Evolutionary conservation across 2,113 vertebrate species (phyloP).

Genomic region (Tyrannus savana): DNA sequence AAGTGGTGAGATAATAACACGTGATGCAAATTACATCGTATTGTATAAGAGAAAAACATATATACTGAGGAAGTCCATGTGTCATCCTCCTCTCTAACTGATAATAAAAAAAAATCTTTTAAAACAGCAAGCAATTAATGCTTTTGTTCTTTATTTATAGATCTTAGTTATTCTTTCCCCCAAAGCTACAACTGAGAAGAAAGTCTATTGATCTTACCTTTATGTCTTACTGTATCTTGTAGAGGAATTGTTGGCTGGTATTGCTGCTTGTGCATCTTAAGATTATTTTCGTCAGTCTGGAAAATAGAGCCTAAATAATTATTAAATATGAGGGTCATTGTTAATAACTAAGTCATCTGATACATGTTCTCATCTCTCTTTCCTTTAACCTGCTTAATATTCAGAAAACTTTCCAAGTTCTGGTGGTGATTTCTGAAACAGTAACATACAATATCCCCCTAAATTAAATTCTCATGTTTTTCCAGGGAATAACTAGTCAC

Average conservation of each 20-base stretch:
- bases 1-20: not conserved
- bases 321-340: not conserved
- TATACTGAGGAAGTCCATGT: not conserved
- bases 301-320: not conserved
- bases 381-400: not conserved
- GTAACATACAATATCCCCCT: not conserved
- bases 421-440: not conserved
- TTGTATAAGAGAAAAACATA: not conserved
- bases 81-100: not conserved
- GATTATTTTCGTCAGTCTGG: not conserved
- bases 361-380: not conserved
- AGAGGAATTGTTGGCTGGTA: not conserved
- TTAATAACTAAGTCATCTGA: not conserved
- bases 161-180: not conserved
- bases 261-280: not conserved
- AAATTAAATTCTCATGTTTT: not conserved
- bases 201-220: not conserved
- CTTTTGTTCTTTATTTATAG: not conserved
- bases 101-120: not conserved
- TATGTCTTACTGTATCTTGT: not conserved
- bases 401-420: not conserved
- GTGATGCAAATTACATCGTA: not conserved
- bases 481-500: not conserved
- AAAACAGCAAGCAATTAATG: not conserved
- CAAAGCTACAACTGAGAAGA: not conserved